Base-by-base conservation (phyloP, 30 jellyfish, hydroid and myxozoan species). In the Sanderia malayensis region DNA sequence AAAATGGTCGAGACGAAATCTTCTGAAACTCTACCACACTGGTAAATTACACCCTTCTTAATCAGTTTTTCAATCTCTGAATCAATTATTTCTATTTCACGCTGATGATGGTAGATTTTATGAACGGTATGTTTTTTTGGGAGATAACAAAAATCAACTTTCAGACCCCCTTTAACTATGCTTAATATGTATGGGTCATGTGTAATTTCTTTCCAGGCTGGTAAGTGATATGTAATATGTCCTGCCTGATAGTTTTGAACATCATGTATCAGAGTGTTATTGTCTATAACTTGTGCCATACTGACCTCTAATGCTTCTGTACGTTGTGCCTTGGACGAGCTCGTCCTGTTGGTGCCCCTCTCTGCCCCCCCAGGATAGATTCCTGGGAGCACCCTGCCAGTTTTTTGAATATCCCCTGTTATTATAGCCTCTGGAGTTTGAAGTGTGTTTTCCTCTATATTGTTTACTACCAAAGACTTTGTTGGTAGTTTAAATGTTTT, bases 1-100 rank as follows among this genome's bases (percentile, higher is more conserved):
- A 74, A 74, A 59, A 74, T 62, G 60, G 62, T 34, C n/a, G 78
- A 74, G 45, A 74, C 23, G 20, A 59, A 32, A 33, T 74, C 79
- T 41, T 15, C 55, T 41, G 55, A 41, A 41, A 41, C 55, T 41
- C 55, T 41, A 41, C 55, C 55, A 41, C 55, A 41, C 55, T 41
- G 55, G 55, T 41, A 41, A 41, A 41, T 41, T 41, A 41, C 55
- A 41, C 55, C 55, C 15, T 41, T 41, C 55, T 41, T 41, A 41
- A 41, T 41, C 55, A 41, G 55, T 41, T 41, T 41, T 41, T 6
- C 55, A 41, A 41, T 15, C 55, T 41, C 55, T 41, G 55, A 41
- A 41, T 41, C 15, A 41, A 8, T 41, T 41, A 41, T 41, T 41
- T 41, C 55, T 41, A 6, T 41, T 41, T 41, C 55, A 41, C 55